phyloP scores from a whole-genome alignment of 2,797 vertebrate genomes.

The Hydrolagus colliei region DNA sequence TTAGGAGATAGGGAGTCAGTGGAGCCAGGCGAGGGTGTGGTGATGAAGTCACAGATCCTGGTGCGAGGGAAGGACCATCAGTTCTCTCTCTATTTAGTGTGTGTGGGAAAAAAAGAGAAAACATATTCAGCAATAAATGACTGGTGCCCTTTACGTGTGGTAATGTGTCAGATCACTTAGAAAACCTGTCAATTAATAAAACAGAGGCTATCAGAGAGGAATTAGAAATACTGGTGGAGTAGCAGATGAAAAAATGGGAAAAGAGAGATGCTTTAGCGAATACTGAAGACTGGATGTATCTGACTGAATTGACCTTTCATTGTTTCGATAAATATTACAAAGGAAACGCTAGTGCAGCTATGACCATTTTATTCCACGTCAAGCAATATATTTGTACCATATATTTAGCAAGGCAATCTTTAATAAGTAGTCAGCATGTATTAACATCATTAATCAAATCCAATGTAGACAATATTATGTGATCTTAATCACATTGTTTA shows the following conservation, averaged over 20 bases:
- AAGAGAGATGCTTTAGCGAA: not conserved
- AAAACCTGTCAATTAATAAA: no score
- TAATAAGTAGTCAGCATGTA: not conserved
- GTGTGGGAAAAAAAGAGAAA: no score
- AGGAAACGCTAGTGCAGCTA: not conserved
- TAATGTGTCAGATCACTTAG: no score
- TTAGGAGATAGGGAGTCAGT: no score
- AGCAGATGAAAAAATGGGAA: not conserved
- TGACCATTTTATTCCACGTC: not conserved
- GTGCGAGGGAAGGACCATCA: no score
- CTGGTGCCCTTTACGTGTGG: no score
- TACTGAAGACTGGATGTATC: not conserved
- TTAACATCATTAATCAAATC: not conserved
- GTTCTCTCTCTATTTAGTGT: no score
- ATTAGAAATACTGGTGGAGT: not conserved
- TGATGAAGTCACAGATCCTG: no score
- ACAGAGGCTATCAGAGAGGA: not conserved
- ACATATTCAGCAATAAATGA: no score
- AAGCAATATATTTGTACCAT: not conserved
- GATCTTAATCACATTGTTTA: not conserved
- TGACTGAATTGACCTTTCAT: not conserved
- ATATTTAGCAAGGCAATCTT: not conserved
- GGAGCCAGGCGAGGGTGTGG: no score
- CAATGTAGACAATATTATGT: not conserved
- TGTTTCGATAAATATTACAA: not conserved